Base-by-base conservation (phyloP, 2,113 vertebrate species). In the Cyanistes caeruleus region DNA sequence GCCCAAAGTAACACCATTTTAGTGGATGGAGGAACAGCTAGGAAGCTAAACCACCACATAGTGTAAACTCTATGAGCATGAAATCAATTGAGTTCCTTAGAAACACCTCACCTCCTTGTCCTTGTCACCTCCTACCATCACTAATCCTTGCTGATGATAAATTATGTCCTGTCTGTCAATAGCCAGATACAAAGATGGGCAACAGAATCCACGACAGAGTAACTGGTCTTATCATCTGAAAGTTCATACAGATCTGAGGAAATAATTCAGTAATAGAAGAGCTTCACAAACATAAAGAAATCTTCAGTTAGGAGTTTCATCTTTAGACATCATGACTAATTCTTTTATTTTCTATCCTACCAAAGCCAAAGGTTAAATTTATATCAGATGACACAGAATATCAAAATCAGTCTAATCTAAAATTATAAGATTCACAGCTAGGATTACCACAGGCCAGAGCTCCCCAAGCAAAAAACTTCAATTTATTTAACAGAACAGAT, bases 1-100 rank as follows among this genome's bases (percentile, higher is more conserved):
- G 44, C 28, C 69, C 12, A 58, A 58, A 76, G 10, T 65, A 79
- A 51, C 14, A 24, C 7, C 27, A 28, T 60, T 72, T 75, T 30
- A 85, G 53, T 49, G n/a, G 65, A 20, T 15, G 20, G 37, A 82
- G 87, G 43, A 53, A 72, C 41, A 83, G 69, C 52, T 49, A 55
- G 48, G 41, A 56, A 93, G 15, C 20, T 90, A 81, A 95, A 87
- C 28, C 20, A 68, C 21, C 9, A 74, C 39, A 48, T 11, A 37
- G 56, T 9, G 22, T 81, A 70, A 92, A 52, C 8, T 30, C n/a
- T n/a, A 28, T 13, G 3, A 87, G 33, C 37, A 69, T 21, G 62
- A 87, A 94, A 94, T 83, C 84, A 82, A 33, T 70, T 1, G 22
- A 87, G 62, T 43, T 91, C 77, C 65, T 91, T 91, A 94, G 64